These are phyloP conservation scores for Cepaea hortensis DNA, from an alignment of 2,888 invertebrate species.

Conservation along the genomic window DNA sequence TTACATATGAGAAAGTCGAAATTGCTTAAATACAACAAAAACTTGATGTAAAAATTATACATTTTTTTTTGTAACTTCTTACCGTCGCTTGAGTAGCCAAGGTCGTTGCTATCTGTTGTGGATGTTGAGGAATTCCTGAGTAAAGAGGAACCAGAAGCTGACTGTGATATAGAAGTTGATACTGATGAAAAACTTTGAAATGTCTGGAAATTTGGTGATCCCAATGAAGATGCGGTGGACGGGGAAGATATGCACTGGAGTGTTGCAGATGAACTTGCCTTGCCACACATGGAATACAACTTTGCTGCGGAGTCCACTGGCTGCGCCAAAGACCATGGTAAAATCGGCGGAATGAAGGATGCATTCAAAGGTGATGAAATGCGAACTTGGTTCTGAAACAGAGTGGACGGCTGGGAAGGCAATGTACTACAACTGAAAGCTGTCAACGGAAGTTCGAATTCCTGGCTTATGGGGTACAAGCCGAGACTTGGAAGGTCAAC, in stretches of 20 bases:
- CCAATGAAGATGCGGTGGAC: too few relatives aligned
- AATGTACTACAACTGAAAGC: background rate
- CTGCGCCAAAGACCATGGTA: background rate
- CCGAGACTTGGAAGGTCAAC: slow-evolving; percentile 46
- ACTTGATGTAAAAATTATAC: background rate
- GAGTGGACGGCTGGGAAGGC: background rate
- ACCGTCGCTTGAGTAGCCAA: slow-evolving; percentile 33
- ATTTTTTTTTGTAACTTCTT: background rate
- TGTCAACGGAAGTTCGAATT: slow-evolving; percentile 9
- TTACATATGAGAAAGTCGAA: too few relatives aligned
- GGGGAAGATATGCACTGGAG: too few relatives aligned
- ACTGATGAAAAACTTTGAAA: too few relatives aligned
- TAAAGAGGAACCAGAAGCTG: background rate
- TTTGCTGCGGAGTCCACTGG: background rate
- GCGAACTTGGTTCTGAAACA: background rate
- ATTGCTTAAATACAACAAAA: too few relatives aligned
- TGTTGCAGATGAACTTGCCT: too few relatives aligned
- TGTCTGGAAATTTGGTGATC: too few relatives aligned
- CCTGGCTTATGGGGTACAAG: slow-evolving; percentile 38
- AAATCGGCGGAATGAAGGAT: background rate
- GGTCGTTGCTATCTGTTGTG: background rate
- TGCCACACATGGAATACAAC: background rate
- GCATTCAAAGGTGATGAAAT: background rate
- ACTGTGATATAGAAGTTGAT: background rate
- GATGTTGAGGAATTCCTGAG: too few relatives aligned